Evolutionary conservation across 2,113 vertebrate species (phyloP).

Genomic region (Vanacampus margaritifer): DNA sequence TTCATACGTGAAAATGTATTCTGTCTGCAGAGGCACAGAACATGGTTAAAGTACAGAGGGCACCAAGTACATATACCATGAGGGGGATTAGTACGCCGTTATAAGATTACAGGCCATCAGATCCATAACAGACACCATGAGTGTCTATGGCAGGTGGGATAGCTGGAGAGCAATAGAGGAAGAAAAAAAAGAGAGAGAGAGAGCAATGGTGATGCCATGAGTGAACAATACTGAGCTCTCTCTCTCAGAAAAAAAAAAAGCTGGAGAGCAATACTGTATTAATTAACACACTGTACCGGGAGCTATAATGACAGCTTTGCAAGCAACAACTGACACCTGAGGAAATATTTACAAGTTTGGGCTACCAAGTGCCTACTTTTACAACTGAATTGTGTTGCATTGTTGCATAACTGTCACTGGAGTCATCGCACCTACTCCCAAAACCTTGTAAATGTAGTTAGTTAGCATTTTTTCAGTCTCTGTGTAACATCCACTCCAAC

Average conservation of each 20-base stretch:
- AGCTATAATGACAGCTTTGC: slow-evolving; percentile 1
- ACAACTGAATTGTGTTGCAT: slow-evolving; percentile 1
- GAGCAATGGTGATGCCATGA: too few species aligned
- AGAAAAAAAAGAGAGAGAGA: too few species aligned
- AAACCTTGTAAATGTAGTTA: slow-evolving; percentile 17
- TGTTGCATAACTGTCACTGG: slow-evolving; percentile 32
- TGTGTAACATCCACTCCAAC: slow-evolving; percentile 8
- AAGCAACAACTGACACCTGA: neutral
- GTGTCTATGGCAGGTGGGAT: too few species aligned
- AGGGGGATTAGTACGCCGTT: slow-evolving; percentile 26
- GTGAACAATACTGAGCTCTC: too few species aligned
- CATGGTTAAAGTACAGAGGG: neutral
- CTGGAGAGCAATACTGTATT: slow-evolving; percentile 19
- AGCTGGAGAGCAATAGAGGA: slow-evolving; percentile 17
- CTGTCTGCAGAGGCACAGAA: neutral
- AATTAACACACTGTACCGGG: slow-evolving; percentile 5
- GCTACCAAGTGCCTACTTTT: slow-evolving; percentile 28
- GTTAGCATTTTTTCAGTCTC: slow-evolving; percentile 6
- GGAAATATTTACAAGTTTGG: slow-evolving; percentile 21
- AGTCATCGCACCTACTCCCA: slow-evolving; percentile 9
- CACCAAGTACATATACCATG: neutral
- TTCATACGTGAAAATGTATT: slow-evolving; percentile 10
- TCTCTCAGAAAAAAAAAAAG: too few species aligned
- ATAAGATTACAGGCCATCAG: slow-evolving; percentile 33
- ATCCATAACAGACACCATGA: slow-evolving; percentile 20